Percentiles rank a stretch among this genome's conserved stretches.
phyloP scores from a whole-genome alignment of 2,113 vertebrate species.

The Myiopsitta monachus region DNA sequence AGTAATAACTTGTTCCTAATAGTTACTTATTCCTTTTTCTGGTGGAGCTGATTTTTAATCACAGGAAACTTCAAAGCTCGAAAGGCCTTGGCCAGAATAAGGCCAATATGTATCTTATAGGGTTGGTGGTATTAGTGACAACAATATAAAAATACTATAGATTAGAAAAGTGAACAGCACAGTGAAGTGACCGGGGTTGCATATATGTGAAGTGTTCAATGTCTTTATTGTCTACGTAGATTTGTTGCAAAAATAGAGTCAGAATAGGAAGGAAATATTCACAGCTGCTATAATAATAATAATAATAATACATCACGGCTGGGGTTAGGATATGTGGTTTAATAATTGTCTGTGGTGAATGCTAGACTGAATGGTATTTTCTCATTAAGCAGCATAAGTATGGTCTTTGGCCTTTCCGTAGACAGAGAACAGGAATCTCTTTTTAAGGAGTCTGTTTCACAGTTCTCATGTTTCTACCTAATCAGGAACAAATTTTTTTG shows the following conservation, averaged over 20 bases:
- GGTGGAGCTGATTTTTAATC: neutral
- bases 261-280: neutral
- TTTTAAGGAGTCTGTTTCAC: neutral
- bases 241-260: neutral
- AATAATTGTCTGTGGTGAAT: neutral
- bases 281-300: neutral
- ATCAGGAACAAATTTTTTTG: neutral
- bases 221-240: neutral
- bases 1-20: neutral
- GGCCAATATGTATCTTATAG: neutral
- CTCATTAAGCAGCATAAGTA: neutral
- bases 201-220: neutral
- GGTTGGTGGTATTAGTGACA: neutral
- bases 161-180: neutral
- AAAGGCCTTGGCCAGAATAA: neutral
- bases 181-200: neutral
- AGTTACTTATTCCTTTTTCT: neutral
- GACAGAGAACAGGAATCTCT: neutral
- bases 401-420: neutral
- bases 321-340: neutral
- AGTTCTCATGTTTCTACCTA: neutral
- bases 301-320: neutral
- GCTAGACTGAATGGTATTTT: neutral
- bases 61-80: neutral
- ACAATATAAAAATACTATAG: neutral